phyloP scores from a whole-genome alignment of 2,113 vertebrate species.

The Brachirus orientalis region DNA sequence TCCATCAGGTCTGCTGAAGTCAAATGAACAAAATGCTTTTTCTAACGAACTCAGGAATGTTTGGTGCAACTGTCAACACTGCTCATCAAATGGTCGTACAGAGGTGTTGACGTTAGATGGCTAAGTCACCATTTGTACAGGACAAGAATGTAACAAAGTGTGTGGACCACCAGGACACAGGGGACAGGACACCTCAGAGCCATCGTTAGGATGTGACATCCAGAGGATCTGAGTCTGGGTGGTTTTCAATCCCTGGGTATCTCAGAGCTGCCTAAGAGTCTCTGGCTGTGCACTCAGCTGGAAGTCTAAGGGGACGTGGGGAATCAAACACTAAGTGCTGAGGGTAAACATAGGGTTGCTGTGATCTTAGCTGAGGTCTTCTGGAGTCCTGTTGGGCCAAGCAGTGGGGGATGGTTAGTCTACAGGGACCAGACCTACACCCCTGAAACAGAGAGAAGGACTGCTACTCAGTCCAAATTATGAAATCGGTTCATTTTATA shows the following conservation, averaged over 20 bases:
- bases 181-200: constrained; percentile 28
- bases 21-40: neutral
- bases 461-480: neutral
- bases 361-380: constrained; percentile 71
- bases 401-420: constrained; percentile 4
- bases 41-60: constrained; percentile 36
- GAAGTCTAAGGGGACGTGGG: constrained; percentile 30
- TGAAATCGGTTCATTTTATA: neutral
- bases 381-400: constrained; percentile 30
- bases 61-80: constrained; percentile 12
- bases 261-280: constrained; percentile 12
- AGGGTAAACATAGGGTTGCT: constrained; percentile 65
- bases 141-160: constrained; percentile 74
- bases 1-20: neutral
- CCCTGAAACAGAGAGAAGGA: constrained; percentile 1
- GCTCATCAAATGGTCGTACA: constrained; percentile 38
- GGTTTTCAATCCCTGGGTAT: constrained; percentile 39
- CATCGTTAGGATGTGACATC: constrained; percentile 19
- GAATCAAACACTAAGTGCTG: constrained; percentile 76
- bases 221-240: constrained; percentile 16
- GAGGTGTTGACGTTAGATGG: constrained; percentile 32
- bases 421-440: constrained; percentile 1
- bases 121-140: constrained; percentile 72
- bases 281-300: constrained; percentile 68
- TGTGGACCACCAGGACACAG: constrained; percentile 83